Base-by-base conservation (phyloP, 1,140 invertebrate genomes). In the Pentalonia nigronervosa region DNA sequence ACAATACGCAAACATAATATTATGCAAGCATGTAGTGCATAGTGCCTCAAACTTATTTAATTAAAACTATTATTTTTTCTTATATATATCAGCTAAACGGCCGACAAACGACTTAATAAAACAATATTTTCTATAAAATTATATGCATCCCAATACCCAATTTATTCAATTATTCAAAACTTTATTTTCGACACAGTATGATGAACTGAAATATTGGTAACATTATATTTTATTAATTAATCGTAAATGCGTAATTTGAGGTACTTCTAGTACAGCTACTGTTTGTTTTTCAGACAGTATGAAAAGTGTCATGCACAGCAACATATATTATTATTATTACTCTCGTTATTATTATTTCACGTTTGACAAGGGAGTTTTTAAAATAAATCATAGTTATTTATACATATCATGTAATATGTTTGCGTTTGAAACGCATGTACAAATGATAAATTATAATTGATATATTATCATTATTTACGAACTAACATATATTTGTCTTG, bases 381-480 rank as follows among this genome's bases (percentile, higher is more conserved):
- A 84, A 45, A 84, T 84, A 41, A 84, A 84, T 84, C 45, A 84
- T 84, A 41, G 83, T 45, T 41, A 84, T 84, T 41, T 84, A 41
- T 84, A 84, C 23, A 84, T 45, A 45, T 84, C 21, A 45, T 84
- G n/a, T 25, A 41, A 84, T 45, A 41, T 84, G 83, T 84, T 41
- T 41, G 23, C 36, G 41, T 45, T 45, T 23, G 14, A 20, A n/a
- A 76, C 14, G 20, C 30, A 60, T 17, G 17, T 76, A 76, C 7
- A n/a, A 34, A 76, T 76, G 4, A 67, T 14, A 45, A 83, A 83
- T 36, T 36, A 83, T 36, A 83, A 83, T 83, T 83, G 76, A 83
- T 36, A 83, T 83, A 83, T 45, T 41, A 84, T 45, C n/a, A 76
- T 76, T 76, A 76, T 76, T 76, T n/a, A 76, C 60, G 30, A 76